A percentile compares a stretch with the other conserved stretches of the same genome.
Evolutionary conservation across 2,888 invertebrate species (phyloP).

Genomic region (Tetanocera ferruginea): DNA sequence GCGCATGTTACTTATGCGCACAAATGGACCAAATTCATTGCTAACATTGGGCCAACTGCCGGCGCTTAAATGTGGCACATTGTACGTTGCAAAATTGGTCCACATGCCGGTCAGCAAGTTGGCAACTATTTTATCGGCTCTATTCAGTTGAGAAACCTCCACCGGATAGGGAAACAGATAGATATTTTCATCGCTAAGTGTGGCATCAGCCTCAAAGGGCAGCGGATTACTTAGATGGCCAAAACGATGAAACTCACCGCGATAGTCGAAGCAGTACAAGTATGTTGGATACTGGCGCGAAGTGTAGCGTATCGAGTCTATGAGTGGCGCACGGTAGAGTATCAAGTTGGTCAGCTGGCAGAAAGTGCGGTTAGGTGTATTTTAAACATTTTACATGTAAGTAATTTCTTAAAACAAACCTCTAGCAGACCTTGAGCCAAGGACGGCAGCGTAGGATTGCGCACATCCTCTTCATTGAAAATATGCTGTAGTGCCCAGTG

Average conservation of each 20-base stretch:
- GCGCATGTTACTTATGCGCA: slow-evolving; percentile 62
- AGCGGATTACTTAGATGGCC: slow-evolving; percentile 61
- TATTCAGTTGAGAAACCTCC: slow-evolving; percentile 63
- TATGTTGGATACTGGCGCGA: slow-evolving; percentile 64
- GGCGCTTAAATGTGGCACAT: slow-evolving; percentile 50
- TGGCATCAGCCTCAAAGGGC: slow-evolving; percentile 71
- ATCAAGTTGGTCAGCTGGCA: slow-evolving; percentile 61
- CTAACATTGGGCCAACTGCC: slow-evolving; percentile 61
- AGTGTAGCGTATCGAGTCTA: slow-evolving; percentile 61
- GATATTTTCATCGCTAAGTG: slow-evolving; percentile 74
- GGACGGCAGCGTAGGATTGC: slow-evolving; percentile 46
- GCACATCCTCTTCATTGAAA: slow-evolving; percentile 56
- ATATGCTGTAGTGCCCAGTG: slow-evolving; percentile 62
- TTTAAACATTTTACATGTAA: background rate
- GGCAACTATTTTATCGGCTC: slow-evolving; percentile 66
- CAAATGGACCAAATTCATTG: slow-evolving; percentile 64
- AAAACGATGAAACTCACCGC: slow-evolving; percentile 68
- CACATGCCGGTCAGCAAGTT: slow-evolving; percentile 68
- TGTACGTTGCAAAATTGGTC: slow-evolving; percentile 65
- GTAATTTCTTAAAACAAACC: slow-evolving; percentile 42
- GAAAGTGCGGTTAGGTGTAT: background rate
- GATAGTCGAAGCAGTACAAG: slow-evolving; percentile 71
- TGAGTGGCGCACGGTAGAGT: slow-evolving; percentile 63
- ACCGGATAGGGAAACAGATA: slow-evolving; percentile 72
- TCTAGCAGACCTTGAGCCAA: slow-evolving; percentile 62